phyloP scores from a whole-genome alignment of 2,888 invertebrate genomes.

The Heliconius erato region DNA sequence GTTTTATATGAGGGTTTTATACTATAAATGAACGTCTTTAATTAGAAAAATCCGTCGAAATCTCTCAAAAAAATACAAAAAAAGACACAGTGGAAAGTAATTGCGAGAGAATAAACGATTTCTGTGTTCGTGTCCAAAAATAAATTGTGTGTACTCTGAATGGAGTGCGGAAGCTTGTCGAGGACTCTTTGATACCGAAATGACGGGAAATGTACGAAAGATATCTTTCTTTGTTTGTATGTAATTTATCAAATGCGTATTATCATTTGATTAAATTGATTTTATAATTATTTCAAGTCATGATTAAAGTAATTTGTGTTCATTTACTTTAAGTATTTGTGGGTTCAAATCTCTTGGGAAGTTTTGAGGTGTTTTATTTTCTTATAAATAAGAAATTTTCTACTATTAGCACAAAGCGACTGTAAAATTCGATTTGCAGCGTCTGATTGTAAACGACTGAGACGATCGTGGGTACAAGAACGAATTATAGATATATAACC shows the following conservation, averaged over 20 bases:
- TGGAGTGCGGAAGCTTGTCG: neutral
- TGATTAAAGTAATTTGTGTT: too few relatives aligned
- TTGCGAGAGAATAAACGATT: constrained; percentile 6
- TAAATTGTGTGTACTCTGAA: constrained; percentile 7
- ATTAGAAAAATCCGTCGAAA: neutral
- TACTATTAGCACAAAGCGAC: too few relatives aligned
- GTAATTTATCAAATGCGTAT: neutral
- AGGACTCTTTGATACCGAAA: constrained; percentile 3
- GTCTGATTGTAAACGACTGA: too few relatives aligned
- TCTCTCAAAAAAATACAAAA: neutral
- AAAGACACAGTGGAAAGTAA: neutral
- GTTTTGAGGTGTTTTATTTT: too few relatives aligned
- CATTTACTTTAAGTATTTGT: too few relatives aligned
- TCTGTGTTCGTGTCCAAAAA: neutral
- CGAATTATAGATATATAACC: too few relatives aligned
- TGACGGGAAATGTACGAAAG: constrained; percentile 1
- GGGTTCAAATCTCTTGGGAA: too few relatives aligned
- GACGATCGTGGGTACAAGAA: too few relatives aligned
- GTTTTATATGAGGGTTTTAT: neutral
- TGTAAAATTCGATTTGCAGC: too few relatives aligned
- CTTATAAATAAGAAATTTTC: too few relatives aligned
- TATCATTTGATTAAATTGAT: neutral
- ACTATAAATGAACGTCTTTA: neutral
- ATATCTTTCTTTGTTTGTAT: constrained; percentile 8
- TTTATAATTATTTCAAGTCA: neutral